Conservation (phyloP, 2,888 invertebrate genomes). For the Patella caerulea region DNA sequence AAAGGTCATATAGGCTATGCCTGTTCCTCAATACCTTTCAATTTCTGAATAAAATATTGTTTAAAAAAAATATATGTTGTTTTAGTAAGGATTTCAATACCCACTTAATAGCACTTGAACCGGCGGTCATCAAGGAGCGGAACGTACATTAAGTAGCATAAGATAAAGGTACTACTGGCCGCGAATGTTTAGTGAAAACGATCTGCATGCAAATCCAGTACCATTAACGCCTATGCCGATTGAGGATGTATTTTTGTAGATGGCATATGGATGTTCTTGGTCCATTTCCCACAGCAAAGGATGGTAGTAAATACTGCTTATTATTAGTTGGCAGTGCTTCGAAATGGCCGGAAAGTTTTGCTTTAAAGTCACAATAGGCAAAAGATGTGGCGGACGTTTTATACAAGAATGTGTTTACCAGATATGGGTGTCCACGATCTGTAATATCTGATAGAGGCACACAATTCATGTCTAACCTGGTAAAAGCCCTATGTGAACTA, state of each 20-base stretch:
- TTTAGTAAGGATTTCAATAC: conserved; percentile 34
- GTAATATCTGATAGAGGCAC: conserved; percentile 36
- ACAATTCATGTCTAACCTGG: conserved; percentile 31
- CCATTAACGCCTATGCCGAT: conserved; percentile 32
- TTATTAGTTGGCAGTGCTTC: conserved; percentile 14
- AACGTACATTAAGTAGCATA: conserved; percentile 18
- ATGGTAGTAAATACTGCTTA: not conserved
- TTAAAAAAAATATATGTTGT: too few species aligned
- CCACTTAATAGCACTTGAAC: conserved; percentile 32
- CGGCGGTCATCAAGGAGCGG: conserved; percentile 27
- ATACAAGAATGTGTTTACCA: conserved; percentile 23
- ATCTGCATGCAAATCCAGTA: conserved; percentile 21
- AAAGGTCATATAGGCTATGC: too few species aligned
- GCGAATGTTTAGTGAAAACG: conserved; percentile 27
- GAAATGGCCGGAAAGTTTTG: conserved; percentile 21
- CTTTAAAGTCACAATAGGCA: conserved; percentile 16
- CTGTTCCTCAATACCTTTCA: too few species aligned
- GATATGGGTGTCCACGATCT: conserved; percentile 25
- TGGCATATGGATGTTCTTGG: too few species aligned
- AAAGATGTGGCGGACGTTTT: conserved; percentile 17
- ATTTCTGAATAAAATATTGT: too few species aligned
- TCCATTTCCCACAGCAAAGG: too few species aligned
- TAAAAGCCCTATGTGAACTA: conserved; percentile 19
- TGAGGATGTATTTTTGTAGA: too few species aligned
- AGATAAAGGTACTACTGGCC: conserved; percentile 29